Percentiles rank a stretch among this genome's conserved stretches.
These are phyloP conservation scores for Callionymus lyra DNA, from an alignment of 2,113 vertebrate species.

Conservation along the genomic window DNA sequence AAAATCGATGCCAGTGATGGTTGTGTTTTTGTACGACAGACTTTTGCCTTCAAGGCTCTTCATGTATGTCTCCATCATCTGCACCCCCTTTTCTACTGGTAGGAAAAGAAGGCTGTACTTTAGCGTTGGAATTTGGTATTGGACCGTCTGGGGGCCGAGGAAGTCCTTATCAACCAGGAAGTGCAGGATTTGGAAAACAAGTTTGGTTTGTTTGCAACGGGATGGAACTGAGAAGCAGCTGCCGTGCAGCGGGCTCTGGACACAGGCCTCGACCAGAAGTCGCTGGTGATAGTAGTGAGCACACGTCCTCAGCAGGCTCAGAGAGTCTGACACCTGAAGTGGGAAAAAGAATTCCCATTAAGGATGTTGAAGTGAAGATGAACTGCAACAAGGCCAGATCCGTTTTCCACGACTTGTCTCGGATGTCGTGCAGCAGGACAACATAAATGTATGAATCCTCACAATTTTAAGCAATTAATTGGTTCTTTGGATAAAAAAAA, in stretches of 20 bases:
- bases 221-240: conserved; percentile 80
- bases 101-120: conserved; percentile 92
- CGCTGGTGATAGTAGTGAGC: conserved; percentile 85
- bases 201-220: conserved; percentile 75
- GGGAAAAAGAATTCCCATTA: conserved; percentile 15
- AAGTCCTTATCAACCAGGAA: conserved; percentile 93
- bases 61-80: conserved; percentile 88
- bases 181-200: conserved; percentile 88
- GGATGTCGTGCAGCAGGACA: too few species aligned
- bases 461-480: too few species aligned
- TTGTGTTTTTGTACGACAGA: conserved; percentile 82
- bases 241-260: conserved; percentile 64
- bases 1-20: conserved; percentile 90
- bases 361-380: too few species aligned
- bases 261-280: conserved; percentile 73
- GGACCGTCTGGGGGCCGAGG: conserved; percentile 84
- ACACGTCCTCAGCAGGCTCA: conserved; percentile 82
- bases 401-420: too few species aligned
- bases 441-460: too few species aligned
- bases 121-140: conserved; percentile 92
- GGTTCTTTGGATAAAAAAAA: neutral
- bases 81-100: conserved; percentile 78
- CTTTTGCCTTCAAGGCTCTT: conserved; percentile 75
- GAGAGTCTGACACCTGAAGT: conserved; percentile 75
- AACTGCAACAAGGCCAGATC: too few species aligned